Conservation (phyloP, 2,888 invertebrate species). For the Orchestes rusci region DNA sequence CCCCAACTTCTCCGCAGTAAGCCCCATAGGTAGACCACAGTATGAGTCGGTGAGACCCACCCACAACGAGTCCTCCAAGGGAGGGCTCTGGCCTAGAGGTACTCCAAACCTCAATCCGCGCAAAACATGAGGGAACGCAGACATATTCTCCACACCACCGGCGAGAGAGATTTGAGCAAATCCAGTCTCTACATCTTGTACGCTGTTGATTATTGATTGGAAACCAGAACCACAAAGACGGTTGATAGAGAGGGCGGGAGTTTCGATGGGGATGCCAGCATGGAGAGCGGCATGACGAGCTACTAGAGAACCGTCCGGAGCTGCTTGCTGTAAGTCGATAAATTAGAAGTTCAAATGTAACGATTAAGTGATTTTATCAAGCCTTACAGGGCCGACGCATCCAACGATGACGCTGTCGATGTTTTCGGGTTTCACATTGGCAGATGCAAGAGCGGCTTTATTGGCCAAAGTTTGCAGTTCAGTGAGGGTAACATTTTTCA, state of each 20-base stretch:
- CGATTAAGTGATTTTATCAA: background rate
- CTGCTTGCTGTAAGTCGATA: slow-evolving; percentile 47
- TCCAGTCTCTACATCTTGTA: slow-evolving; percentile 81
- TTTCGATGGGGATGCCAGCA: slow-evolving; percentile 79
- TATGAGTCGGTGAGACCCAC: slow-evolving; percentile 78
- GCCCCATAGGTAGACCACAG: slow-evolving; percentile 89
- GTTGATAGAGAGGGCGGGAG: slow-evolving; percentile 83
- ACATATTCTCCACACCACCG: slow-evolving; percentile 96
- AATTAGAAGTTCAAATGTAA: too few relatives aligned
- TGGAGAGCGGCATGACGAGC: slow-evolving; percentile 83
- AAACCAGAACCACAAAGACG: slow-evolving; percentile 97
- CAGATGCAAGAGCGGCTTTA: slow-evolving; percentile 69
- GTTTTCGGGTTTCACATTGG: slow-evolving; percentile 74
- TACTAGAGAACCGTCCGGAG: slow-evolving; percentile 77
- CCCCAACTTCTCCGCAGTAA: slow-evolving; percentile 91
- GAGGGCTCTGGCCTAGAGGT: slow-evolving; percentile 65
- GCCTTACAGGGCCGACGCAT: slow-evolving; percentile 58
- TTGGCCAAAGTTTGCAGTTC: slow-evolving; percentile 78
- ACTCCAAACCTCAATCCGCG: slow-evolving; percentile 85
- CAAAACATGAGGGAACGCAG: slow-evolving; percentile 79
- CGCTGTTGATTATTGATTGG: slow-evolving; percentile 85
- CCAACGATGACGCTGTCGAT: slow-evolving; percentile 89
- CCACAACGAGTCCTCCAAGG: slow-evolving; percentile 89
- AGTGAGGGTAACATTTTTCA: slow-evolving; percentile 63
- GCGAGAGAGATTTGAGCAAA: slow-evolving; percentile 80